Evolutionary conservation across 2,888 invertebrate species (phyloP).

Genomic region (Chloroclystis v-ata): DNA sequence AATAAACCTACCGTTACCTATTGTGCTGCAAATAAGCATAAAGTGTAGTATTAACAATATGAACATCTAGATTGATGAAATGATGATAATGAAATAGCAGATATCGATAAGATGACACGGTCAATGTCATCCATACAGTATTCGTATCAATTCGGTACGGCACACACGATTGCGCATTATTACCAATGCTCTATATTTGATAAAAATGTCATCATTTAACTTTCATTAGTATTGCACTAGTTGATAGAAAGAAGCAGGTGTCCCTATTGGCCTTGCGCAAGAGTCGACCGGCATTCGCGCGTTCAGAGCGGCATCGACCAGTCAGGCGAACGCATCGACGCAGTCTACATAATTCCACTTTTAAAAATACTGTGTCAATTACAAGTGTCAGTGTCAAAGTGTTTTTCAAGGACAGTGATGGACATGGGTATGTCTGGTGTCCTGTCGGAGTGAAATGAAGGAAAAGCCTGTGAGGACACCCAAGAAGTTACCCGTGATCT

Average conservation of each 20-base stretch:
- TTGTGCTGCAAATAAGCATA: too few species aligned
- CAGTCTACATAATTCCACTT: conserved; percentile 23
- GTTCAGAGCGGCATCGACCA: conserved; percentile 28
- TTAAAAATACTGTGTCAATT: conserved; percentile 11
- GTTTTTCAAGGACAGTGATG: conserved; percentile 10
- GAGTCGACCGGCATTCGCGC: conserved; percentile 32
- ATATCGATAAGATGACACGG: too few species aligned
- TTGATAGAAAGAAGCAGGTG: conserved; percentile 38
- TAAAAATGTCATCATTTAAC: conserved; percentile 48
- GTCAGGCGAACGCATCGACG: conserved; percentile 37
- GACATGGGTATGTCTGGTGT: conserved; percentile 32
- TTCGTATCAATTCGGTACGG: background rate
- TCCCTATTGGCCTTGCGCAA: conserved; percentile 56
- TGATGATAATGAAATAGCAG: too few species aligned
- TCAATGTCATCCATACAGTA: background rate
- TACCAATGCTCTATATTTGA: conserved; percentile 33
- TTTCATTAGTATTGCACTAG: conserved; percentile 44
- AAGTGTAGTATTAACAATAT: too few species aligned
- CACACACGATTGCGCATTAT: background rate
- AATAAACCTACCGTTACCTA: too few species aligned
- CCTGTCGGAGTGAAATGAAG: conserved; percentile 62
- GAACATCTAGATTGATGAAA: too few species aligned
- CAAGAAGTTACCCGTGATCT: conserved; percentile 58
- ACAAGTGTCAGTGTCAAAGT: background rate
- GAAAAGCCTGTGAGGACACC: conserved; percentile 45